Percentiles rank a stretch among this genome's conserved stretches.
Conservation (phyloP, 2,888 invertebrate species). For the Netelia inedita region DNA sequence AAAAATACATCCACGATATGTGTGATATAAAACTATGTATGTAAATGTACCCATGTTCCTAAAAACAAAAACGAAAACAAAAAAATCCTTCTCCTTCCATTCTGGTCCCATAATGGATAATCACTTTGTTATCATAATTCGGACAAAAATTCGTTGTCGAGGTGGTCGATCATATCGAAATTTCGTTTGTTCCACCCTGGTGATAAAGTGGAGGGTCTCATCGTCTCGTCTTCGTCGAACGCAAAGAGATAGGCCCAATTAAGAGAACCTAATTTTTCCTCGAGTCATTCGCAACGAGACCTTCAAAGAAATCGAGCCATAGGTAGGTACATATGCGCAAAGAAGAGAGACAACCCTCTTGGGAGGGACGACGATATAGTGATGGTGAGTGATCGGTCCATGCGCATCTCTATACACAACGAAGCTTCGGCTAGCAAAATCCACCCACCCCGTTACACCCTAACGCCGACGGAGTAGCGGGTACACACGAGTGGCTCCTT, state of each 20-base stretch:
- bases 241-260: conserved; percentile 10
- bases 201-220: conserved; percentile 44
- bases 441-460: conserved; percentile 25
- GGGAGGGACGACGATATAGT: neutral
- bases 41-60: conserved; percentile 13
- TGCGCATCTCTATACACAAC: conserved; percentile 38
- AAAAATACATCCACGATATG: conserved; percentile 80
- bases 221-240: conserved; percentile 1
- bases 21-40: conserved; percentile 54
- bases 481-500: conserved; percentile 70
- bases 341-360: conserved; percentile 50
- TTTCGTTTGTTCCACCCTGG: conserved; percentile 62
- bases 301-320: conserved; percentile 62
- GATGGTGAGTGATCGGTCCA: conserved; percentile 28
- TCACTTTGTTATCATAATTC: neutral
- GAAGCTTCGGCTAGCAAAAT: conserved; percentile 59
- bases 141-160: neutral
- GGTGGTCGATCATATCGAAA: conserved; percentile 45
- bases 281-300: conserved; percentile 49
- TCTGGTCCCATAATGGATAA: neutral
- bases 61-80: neutral
- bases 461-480: conserved; percentile 51
- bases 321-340: conserved; percentile 5
- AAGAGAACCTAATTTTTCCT: conserved; percentile 63
- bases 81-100: neutral